Percentiles rank a stretch among this genome's conserved stretches.
Conservation (phyloP, 2,797 vertebrate species). For the Selene dorsalis region DNA sequence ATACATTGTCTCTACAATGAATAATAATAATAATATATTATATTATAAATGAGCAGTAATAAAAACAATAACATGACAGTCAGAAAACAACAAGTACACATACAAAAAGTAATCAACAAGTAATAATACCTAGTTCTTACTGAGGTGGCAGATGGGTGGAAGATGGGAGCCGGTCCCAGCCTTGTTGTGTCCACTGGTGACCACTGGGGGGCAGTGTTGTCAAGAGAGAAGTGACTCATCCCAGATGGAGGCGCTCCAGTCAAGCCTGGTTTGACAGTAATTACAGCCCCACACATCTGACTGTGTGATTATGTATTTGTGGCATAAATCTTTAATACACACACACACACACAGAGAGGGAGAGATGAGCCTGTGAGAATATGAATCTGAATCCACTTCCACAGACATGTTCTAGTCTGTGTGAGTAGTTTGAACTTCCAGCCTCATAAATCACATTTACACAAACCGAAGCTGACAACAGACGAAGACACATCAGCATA, state of each 20-base stretch:
- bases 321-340: background rate
- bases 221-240: background rate
- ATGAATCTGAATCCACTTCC: background rate
- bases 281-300: background rate
- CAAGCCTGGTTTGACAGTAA: background rate
- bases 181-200: background rate
- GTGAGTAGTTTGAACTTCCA: background rate
- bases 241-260: background rate
- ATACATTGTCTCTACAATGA: too few relatives aligned
- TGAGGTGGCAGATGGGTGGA: too few relatives aligned
- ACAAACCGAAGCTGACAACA: background rate
- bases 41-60: too few relatives aligned
- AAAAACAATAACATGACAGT: too few relatives aligned
- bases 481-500: background rate
- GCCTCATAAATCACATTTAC: background rate
- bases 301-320: too few relatives aligned
- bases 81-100: too few relatives aligned
- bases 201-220: slow-evolving; percentile 36
- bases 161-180: too few relatives aligned
- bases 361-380: too few relatives aligned
- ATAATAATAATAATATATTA: too few relatives aligned
- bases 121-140: too few relatives aligned
- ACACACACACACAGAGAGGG: too few relatives aligned
- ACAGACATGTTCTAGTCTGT: background rate
- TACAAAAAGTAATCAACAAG: too few relatives aligned